Percentiles rank a stretch among this genome's conserved stretches.
These are phyloP conservation scores for Sitodiplosis mosellana DNA, from an alignment of 1,140 invertebrate genomes.

Conservation along the genomic window DNA sequence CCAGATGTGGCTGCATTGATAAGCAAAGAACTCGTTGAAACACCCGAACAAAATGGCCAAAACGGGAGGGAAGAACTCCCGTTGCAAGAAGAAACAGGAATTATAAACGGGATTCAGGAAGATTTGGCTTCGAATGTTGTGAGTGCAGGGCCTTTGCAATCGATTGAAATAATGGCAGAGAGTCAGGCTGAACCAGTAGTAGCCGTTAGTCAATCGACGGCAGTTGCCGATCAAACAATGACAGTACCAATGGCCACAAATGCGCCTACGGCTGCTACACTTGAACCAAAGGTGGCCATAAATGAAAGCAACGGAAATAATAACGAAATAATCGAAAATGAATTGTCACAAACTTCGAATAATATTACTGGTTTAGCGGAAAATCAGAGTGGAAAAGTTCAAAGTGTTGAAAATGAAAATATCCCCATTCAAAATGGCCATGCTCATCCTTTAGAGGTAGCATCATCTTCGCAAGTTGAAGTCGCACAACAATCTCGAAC, in stretches of 20 bases:
- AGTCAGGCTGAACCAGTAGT: background rate
- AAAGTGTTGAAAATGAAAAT: too few relatives aligned
- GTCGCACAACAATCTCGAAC: too few relatives aligned
- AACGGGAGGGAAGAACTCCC: background rate
- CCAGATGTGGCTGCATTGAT: constrained; percentile 25
- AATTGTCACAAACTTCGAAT: too few relatives aligned
- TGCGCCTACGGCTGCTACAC: background rate
- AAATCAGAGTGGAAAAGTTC: background rate
- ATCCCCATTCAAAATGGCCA: too few relatives aligned
- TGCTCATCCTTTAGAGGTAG: too few relatives aligned
- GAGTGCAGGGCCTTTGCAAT: too few relatives aligned
- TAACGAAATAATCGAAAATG: background rate
- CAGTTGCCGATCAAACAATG: background rate
- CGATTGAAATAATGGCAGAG: background rate
- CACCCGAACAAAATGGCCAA: background rate
- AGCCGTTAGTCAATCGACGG: background rate
- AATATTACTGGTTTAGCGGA: background rate
- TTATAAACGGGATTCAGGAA: too few relatives aligned
- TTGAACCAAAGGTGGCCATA: background rate
- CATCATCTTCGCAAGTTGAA: too few relatives aligned
- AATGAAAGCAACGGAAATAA: background rate
- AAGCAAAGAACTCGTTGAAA: constrained; percentile 13
- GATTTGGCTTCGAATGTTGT: too few relatives aligned
- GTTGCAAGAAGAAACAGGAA: background rate
- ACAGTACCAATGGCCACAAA: background rate